phyloP scores from a whole-genome alignment of 2,797 vertebrate species.

The Pempheris klunzingeri region DNA sequence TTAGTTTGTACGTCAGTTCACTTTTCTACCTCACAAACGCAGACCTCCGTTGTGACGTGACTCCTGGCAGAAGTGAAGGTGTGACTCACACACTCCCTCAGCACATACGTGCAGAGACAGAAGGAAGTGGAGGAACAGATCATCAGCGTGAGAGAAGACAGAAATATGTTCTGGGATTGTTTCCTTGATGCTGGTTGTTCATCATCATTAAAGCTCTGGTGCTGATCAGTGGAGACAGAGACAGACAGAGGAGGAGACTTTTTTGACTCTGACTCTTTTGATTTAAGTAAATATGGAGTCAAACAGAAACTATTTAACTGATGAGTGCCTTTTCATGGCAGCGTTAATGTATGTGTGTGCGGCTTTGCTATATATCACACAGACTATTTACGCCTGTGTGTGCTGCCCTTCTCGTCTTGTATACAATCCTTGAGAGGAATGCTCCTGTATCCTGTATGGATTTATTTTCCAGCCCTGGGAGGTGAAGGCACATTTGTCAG shows the following conservation, averaged over 20 bases:
- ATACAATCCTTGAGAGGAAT: slow-evolving; percentile 62
- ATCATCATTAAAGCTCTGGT: slow-evolving; percentile 67
- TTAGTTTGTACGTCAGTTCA: slow-evolving; percentile 16
- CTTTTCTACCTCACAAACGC: slow-evolving; percentile 32
- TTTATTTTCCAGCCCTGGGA: slow-evolving; percentile 81
- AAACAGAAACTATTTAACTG: slow-evolving; percentile 65
- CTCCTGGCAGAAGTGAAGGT: slow-evolving; percentile 26
- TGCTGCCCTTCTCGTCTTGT: slow-evolving; percentile 40
- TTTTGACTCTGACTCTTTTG: slow-evolving; percentile 36
- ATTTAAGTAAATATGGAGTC: slow-evolving; percentile 56
- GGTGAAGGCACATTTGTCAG: slow-evolving; percentile 86
- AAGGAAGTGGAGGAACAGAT: slow-evolving; percentile 72
- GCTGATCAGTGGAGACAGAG: slow-evolving; percentile 53
- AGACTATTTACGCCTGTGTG: slow-evolving; percentile 13
- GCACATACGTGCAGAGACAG: slow-evolving; percentile 63
- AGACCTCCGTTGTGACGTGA: slow-evolving; percentile 36
- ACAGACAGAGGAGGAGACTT: slow-evolving; percentile 3
- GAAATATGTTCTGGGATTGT: slow-evolving; percentile 58
- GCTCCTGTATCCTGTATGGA: slow-evolving; percentile 73
- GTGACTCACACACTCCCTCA: slow-evolving; percentile 38
- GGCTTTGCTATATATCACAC: slow-evolving; percentile 22
- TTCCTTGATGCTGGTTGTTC: slow-evolving; percentile 53
- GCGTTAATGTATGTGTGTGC: slow-evolving; percentile 23
- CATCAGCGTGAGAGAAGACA: slow-evolving; percentile 54
- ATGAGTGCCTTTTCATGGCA: slow-evolving; percentile 36